Evolutionary conservation across 2,113 vertebrate species (phyloP).

Genomic region (Antennarius striatus): DNA sequence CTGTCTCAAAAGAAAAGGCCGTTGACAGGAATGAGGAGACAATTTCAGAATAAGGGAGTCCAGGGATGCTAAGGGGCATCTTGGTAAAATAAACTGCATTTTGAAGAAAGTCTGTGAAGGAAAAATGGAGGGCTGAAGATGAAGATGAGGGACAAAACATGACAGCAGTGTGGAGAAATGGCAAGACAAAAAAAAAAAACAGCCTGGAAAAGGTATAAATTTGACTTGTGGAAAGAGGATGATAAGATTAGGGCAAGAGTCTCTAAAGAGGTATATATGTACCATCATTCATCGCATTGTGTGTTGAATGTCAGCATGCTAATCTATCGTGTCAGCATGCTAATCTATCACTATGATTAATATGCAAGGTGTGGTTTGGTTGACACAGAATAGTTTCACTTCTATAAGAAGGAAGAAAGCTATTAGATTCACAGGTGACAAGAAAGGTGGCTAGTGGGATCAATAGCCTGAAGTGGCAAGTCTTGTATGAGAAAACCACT

Average conservation of each 20-base stretch:
- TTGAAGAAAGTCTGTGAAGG: slow-evolving; percentile 19
- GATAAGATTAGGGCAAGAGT: slow-evolving; percentile 19
- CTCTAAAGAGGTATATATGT: neutral
- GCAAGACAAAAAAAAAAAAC: neutral
- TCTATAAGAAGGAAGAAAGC: slow-evolving; percentile 34
- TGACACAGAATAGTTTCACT: neutral
- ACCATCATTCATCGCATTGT: neutral
- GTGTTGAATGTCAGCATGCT: slow-evolving; percentile 3
- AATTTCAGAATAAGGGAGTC: slow-evolving; percentile 54
- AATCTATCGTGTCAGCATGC: neutral
- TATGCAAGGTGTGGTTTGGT: slow-evolving; percentile 20
- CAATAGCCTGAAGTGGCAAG: too few species aligned
- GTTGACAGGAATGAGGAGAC: slow-evolving; percentile 46
- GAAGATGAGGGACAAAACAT: neutral
- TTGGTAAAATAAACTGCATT: slow-evolving; percentile 54
- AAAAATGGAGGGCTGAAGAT: slow-evolving; percentile 1
- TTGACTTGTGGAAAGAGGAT: neutral
- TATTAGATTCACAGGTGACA: neutral
- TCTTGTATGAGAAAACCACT: too few species aligned
- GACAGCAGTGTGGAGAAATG: neutral
- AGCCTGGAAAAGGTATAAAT: slow-evolving; percentile 23
- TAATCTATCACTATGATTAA: slow-evolving; percentile 23
- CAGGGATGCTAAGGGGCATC: slow-evolving; percentile 38
- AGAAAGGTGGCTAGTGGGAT: neutral
- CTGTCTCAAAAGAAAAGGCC: slow-evolving; percentile 51